Conservation (phyloP, 2,888 invertebrate species). For the Calameuta idolon region DNA sequence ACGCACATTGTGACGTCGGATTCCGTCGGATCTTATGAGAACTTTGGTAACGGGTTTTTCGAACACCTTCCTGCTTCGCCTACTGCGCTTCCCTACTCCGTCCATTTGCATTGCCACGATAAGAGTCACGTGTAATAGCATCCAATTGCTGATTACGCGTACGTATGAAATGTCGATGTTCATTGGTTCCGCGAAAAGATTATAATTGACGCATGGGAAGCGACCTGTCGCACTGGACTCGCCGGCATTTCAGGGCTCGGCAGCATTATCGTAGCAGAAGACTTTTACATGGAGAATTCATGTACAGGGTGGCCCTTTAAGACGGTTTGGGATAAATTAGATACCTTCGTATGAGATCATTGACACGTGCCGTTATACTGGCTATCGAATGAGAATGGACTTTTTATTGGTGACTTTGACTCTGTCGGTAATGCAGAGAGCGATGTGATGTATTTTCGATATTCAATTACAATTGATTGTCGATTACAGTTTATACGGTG, state of each 20-base stretch:
- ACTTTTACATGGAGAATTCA: not conserved
- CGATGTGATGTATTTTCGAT: not conserved
- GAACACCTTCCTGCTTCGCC: not conserved
- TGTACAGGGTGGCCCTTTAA: not conserved
- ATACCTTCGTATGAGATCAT: not conserved
- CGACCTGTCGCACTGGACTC: constrained; percentile 2
- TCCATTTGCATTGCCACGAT: not conserved
- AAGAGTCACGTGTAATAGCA: not conserved
- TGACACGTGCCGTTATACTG: not conserved
- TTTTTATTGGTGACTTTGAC: not conserved
- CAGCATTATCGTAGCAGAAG: not conserved
- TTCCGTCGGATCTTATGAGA: not conserved
- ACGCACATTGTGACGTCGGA: too few species aligned
- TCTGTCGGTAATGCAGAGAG: not conserved
- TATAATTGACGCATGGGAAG: not conserved
- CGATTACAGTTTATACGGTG: not conserved
- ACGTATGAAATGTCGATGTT: not conserved
- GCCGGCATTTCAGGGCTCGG: not conserved
- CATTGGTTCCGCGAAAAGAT: not conserved
- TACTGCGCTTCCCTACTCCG: not conserved
- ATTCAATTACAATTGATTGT: not conserved
- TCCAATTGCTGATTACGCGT: not conserved
- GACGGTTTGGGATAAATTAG: not conserved
- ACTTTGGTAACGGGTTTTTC: not conserved
- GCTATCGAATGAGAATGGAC: not conserved